A percentile compares a stretch with the other conserved stretches of the same genome.
phyloP scores from a whole-genome alignment of 1,140 invertebrate genomes.

The Sarcophaga peregrina region DNA sequence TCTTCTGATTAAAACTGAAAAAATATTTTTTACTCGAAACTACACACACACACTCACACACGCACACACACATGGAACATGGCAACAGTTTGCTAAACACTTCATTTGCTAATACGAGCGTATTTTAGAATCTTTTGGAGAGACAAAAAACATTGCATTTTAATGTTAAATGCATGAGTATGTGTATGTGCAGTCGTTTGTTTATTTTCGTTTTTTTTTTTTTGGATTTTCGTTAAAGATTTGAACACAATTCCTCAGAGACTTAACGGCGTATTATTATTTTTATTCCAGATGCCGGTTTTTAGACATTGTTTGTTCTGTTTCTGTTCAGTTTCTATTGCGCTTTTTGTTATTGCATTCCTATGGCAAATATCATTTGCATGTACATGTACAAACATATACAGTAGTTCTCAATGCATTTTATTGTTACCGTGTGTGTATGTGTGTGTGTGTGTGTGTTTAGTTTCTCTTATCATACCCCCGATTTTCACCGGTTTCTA shows the following conservation, averaged over 20 bases:
- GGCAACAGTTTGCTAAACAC: no score
- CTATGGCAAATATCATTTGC: conserved; percentile 1
- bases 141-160: no score
- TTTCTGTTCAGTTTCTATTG: neutral
- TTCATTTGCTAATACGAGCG: no score
- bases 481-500: conserved; percentile 4
- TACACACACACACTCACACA: no score
- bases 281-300: conserved; percentile 5
- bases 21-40: no score
- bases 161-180: no score
- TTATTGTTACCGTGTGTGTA: neutral
- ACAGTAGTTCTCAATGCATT: neutral
- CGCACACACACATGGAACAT: no score
- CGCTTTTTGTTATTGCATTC: conserved; percentile 10
- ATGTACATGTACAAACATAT: neutral
- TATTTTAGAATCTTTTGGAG: no score
- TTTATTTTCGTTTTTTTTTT: neutral
- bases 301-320: neutral
- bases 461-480: neutral
- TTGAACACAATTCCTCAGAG: neutral
- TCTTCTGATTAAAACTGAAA: no score
- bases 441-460: neutral
- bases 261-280: neutral
- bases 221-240: neutral
- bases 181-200: no score